Base-by-base conservation (phyloP, 2,888 invertebrate species). In the Saturnia japonica region DNA sequence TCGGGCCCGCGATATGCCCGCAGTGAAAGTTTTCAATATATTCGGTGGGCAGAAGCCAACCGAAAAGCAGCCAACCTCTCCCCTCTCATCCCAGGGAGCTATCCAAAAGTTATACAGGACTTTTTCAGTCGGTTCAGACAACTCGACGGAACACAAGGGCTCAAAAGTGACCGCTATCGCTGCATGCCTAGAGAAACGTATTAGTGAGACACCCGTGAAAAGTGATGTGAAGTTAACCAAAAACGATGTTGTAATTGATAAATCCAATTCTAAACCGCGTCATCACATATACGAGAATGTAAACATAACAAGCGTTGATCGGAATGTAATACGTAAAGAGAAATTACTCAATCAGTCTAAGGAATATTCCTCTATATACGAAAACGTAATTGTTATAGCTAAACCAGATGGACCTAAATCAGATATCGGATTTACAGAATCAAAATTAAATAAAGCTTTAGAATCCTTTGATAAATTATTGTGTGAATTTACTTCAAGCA, bases 11-110 rank as follows among this genome's bases (percentile, higher is more conserved):
- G 93, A 85, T 80, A 94, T 93, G 93, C 94, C 94, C 93, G 93
- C 91, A 91, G 94, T 93, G 93, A 94, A 94, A 93, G 94, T 93
- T 85, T 93, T 93, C 85, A 91, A 89, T 85, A 91, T 94, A 93
- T 94, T 94, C 90, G 94, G 93, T 87, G 91, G 91, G 82, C 93
- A 93, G 91, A 93, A 93, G 91, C 90, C 93, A 86, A 83, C 91
- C 88, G 93, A 93, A 85, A 93, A 91, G 80, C 91, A 89, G 78
- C 84, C 87, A 74, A 75, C 85, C 74, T 73, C 88, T 79, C 78
- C 89, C 84, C 85, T 89, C 85, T 78, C 89, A 74, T 85, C 85
- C 73, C 87, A 83, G 72, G 87, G 87, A 82, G 89, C 93, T 57
- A 86, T 92, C 81, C 94, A 94, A 86, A 93, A 91, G 80, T 93